Evolutionary conservation across 2,888 invertebrate species (phyloP).

Genomic region (Xestoiulus laeticollis): DNA sequence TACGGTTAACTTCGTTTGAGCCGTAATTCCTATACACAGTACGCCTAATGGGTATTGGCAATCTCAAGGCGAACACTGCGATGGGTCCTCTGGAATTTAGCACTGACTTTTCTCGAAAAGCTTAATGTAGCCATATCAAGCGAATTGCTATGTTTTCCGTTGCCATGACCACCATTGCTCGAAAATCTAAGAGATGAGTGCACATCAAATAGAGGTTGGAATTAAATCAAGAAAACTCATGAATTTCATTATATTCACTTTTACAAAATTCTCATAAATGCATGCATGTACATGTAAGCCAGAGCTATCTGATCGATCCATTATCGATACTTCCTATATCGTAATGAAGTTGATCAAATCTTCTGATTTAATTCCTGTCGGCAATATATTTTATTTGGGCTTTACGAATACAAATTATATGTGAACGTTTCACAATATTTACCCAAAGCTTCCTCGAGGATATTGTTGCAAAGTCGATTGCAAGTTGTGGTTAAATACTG

Average conservation of each 20-base stretch:
- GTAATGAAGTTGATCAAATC: background rate
- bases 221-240: slow-evolving; percentile 10
- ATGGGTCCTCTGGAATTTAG: background rate
- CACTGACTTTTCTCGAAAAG: background rate
- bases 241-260: background rate
- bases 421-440: background rate
- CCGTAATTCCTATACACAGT: background rate
- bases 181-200: slow-evolving; percentile 28
- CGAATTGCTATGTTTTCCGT: slow-evolving; percentile 10
- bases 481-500: too few relatives aligned
- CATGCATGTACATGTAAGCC: background rate
- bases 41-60: slow-evolving; percentile 34
- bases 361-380: background rate
- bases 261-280: background rate
- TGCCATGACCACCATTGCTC: background rate
- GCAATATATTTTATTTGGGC: background rate
- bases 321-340: background rate
- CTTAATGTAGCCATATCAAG: slow-evolving; percentile 28
- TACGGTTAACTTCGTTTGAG: background rate
- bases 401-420: background rate
- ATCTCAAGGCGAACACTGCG: background rate
- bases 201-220: slow-evolving; percentile 23
- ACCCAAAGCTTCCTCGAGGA: too few relatives aligned
- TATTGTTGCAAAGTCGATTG: too few relatives aligned
- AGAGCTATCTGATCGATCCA: background rate